Evolutionary conservation across 1,140 invertebrate species (phyloP), one percentile per base, ranked within the genome.

Genomic region (Papilio polytes): DNA sequence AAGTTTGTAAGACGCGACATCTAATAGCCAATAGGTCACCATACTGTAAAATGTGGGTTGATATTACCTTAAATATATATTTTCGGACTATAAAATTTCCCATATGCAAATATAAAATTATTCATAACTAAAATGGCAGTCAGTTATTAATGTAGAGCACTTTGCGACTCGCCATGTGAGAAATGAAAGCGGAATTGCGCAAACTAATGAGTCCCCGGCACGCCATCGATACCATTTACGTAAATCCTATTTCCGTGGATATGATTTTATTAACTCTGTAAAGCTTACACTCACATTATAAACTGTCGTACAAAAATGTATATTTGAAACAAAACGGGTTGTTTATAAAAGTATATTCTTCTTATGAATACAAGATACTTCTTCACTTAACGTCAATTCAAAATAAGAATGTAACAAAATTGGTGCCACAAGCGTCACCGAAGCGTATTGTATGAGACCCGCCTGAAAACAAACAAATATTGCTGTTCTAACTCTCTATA

Each of bases 111-210:
- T 36, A 18, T 70, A 70, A 63, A 70, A 70, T 70, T 70, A 15
- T 70, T 70, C 26, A 31, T 31, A 31, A 70, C 26, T 70, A 70
- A 70, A 70, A 15, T 26, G 63, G 63, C 26, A 70, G 10, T 70
- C 4, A 26, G 59, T 63, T 63, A 70, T 70, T 70, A 70, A 70
- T 70, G 63, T 70, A 70, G 13, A 70, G 26, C 63, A 70, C 63
- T 70, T 70, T 70, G 26, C 26, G 26, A 70, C 26, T 70, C 63
- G 63, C 63, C 12, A 70, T 36, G 63, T 70, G 63, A 70, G 20
- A 70, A 70, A 70, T 70, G 22, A 70, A 31, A 70, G 63, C 22
- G 13, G 63, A 70, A 70, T 70, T 31, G 26, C 26, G 12, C 63
- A 2, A 31, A 41, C 36, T 41, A 41, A 41, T 41, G 36, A 41